Evolutionary conservation across 2,113 vertebrate species (phyloP), one percentile per base, ranked within the genome.

Genomic region (Orycteropus afer): DNA sequence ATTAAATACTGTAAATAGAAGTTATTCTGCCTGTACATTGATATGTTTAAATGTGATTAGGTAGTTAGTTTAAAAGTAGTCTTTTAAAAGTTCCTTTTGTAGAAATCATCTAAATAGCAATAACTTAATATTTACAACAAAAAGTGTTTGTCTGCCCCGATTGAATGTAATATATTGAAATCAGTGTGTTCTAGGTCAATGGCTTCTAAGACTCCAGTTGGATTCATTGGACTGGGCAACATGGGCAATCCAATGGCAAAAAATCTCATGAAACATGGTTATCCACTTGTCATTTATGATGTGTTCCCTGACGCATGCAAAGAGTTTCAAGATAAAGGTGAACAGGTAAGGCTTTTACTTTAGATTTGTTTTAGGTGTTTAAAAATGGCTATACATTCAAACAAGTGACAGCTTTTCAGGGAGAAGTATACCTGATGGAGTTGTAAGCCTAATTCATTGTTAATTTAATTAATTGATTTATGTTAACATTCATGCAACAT

Each of bases 221-320:
- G 99, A 97, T 99, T 99, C 96, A 85, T 99, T 98, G 99, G 99
- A 69, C 98, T 99, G 97, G 99, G 99, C 89, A 99, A 99, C 95
- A 99, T 99, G 99, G 99, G 99, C 94, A 99, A 99, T 97, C 99
- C 99, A 95, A 99, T 99, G 99, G 99, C 99, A 88, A 99, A 99
- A 98, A 99, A 99, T 96, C 98, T 99, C 96, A 96, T 99, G 97
- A 99, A 99, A 97, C 98, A 99, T 32, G 99, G 99, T 95, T 99
- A 99, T 96, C 99, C 99, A 20, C 98, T 99, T 90, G 98, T 99
- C 96, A 99, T 99, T 63, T 99, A 99, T 59, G 99, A 99, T 97
- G 98, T 99, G 25, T 99, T 99, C 97, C 99, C 99, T 74, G 99
- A 99, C 97, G 99, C 99, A 42, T 99, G 99, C 98, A 99, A 99